A percentile compares a stretch with the other conserved stretches of the same genome.
Conservation (phyloP, 2,797 vertebrate species). For the Notolepis coatsorum region DNA sequence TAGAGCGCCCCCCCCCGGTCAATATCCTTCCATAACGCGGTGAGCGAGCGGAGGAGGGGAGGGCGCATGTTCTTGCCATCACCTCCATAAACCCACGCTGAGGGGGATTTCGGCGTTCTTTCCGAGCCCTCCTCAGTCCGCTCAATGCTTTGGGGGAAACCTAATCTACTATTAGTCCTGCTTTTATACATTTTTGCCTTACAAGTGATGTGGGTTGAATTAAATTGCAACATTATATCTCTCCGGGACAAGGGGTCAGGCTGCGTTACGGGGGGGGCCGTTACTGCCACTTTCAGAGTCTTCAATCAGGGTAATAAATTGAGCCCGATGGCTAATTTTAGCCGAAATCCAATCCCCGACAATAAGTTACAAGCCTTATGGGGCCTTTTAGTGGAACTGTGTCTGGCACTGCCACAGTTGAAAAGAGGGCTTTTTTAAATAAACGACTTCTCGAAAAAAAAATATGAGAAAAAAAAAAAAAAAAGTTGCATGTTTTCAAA, state of each 20-base stretch:
- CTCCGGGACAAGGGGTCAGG: conserved; percentile 51
- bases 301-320: conserved; percentile 93
- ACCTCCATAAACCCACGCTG: conserved; percentile 61
- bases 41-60: conserved; percentile 57
- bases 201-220: conserved; percentile 70
- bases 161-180: conserved; percentile 62
- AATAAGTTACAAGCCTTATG: conserved; percentile 92
- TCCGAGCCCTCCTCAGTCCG: conserved; percentile 55
- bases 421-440: conserved; percentile 66
- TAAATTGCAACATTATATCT: conserved; percentile 75
- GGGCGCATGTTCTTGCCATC: conserved; percentile 63
- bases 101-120: conserved; percentile 63
- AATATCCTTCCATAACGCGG: too few species aligned
- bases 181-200: conserved; percentile 69
- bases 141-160: conserved; percentile 66
- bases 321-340: conserved; percentile 94
- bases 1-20: too few species aligned
- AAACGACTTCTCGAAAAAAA: conserved; percentile 56
- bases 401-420: conserved; percentile 76
- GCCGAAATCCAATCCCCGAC: conserved; percentile 92
- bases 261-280: conserved; percentile 60
- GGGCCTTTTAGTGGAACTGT: conserved; percentile 81
- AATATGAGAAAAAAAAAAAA: too few species aligned
- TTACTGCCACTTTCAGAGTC: conserved; percentile 85
- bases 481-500: too few species aligned